Percentiles rank a stretch among this genome's conserved stretches.
Evolutionary conservation across 2,113 vertebrate genomes (phyloP).

Genomic region (Orthonyx spaldingii): DNA sequence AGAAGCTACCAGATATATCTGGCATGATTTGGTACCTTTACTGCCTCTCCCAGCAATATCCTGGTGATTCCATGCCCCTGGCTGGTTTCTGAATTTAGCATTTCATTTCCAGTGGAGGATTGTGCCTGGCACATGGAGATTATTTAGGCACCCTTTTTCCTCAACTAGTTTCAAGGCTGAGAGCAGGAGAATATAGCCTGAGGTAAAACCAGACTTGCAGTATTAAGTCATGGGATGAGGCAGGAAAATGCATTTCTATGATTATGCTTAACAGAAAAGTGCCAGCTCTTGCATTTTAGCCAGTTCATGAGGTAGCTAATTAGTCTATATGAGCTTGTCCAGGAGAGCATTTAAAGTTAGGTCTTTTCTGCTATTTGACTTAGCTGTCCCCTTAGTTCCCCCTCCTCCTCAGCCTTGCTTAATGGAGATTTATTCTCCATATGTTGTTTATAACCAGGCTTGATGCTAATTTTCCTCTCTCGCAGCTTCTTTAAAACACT

Average conservation of each 20-base stretch:
- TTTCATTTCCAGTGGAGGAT: background rate
- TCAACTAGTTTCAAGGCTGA: background rate
- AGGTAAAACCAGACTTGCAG: background rate
- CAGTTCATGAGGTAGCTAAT: background rate
- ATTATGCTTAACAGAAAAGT: background rate
- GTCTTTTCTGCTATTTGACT: background rate
- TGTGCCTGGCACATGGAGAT: background rate
- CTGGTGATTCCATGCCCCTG: background rate
- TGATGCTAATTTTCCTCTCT: constrained; percentile 7
- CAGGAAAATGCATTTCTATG: background rate
- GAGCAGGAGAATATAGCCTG: background rate
- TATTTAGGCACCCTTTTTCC: background rate
- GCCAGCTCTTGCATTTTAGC: background rate
- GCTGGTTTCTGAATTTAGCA: background rate
- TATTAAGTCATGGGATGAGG: background rate
- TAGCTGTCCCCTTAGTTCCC: background rate
- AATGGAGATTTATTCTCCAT: constrained; percentile 42
- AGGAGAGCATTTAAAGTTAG: background rate
- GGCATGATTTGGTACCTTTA: background rate
- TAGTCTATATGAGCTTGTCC: background rate
- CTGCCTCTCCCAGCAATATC: background rate
- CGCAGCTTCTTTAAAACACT: background rate
- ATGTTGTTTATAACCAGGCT: constrained; percentile 10
- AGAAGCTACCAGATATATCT: background rate
- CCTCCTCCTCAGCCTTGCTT: background rate